phyloP scores from a whole-genome alignment of 92 coral and sea anemone species.

The Phenganax subtilis region DNA sequence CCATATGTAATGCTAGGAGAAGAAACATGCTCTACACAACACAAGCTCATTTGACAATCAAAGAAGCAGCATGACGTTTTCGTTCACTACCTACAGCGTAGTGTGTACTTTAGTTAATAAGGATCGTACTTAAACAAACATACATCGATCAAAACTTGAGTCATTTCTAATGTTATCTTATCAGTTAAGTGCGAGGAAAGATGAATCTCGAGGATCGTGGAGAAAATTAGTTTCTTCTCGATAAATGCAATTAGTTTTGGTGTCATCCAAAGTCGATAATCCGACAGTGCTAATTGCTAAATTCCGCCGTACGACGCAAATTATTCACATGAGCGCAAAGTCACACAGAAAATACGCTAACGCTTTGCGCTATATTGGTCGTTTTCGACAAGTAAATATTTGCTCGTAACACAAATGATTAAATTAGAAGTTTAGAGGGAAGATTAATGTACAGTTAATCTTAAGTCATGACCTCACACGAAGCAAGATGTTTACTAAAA shows the following conservation, averaged over 20 bases:
- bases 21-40: constrained; percentile 13
- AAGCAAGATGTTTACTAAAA: background rate
- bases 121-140: constrained; percentile 24
- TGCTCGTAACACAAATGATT: background rate
- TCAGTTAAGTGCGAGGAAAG: background rate
- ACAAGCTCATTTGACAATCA: constrained; percentile 29
- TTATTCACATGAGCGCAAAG: background rate
- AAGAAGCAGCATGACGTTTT: constrained; percentile 1
- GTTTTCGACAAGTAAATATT: constrained; percentile 9
- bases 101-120: constrained; percentile 29
- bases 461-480: constrained; percentile 31
- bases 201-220: background rate
- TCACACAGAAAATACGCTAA: background rate
- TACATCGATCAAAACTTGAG: background rate
- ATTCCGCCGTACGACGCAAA: constrained; percentile 1
- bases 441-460: too few species aligned
- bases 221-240: too few species aligned
- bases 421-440: background rate
- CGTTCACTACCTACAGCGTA: constrained; percentile 28
- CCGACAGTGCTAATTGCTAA: constrained; percentile 26
- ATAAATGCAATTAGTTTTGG: background rate
- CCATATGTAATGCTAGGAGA: background rate
- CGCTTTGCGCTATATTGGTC: background rate
- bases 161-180: constrained; percentile 19
- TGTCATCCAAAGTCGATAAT: background rate